Base-by-base conservation (phyloP, 1,140 invertebrate species). In the Tetramorium alpestre region DNA sequence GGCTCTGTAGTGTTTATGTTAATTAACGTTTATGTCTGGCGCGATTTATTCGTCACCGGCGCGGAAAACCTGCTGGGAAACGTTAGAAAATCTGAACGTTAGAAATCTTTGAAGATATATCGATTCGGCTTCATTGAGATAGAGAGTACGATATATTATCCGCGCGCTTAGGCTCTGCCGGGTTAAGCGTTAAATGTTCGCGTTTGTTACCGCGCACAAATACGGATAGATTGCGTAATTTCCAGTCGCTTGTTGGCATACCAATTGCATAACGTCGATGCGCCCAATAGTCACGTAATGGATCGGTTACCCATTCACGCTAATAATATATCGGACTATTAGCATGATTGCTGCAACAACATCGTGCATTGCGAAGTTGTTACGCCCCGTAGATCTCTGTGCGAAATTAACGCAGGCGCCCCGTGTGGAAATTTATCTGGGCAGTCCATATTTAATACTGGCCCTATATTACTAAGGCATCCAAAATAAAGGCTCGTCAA, bases 281-380 rank as follows among this genome's bases (percentile, higher is more conserved):
- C 77, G 25, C 28, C 67, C 38, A 72, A 58, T 72, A 82, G 67
- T 82, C 67, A 73, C 67, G 65, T 73, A 82, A 82, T 73, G 38
- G 38, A 47, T 58, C 67, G 78, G 33, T n/a, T 28, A 56, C 54
- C 54, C 51, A 73, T 58, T 82, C 67, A 38, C 38, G 25, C 67
- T 82, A 73, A 73, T 82, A 73, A 82, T 73, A 82, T 58, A 54
- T 73, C 80, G 69, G 38, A 73, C 67, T 82, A 73, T 73, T 73
- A 73, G 51, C 64, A 47, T 81, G 54, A 81, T 81, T 81, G 33
- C 44, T 51, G 49, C 44, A 47, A 16, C 47, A 41, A 54, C 44
- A 78, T 65, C 10, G 54, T 44, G n/a, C 16, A 54, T 54, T 47
- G 44, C 28, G 18, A 78, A 65, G 38, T 41, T 65, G 16, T 64